phyloP scores from a whole-genome alignment of 1,140 invertebrate genomes.

The Trypoxylus dichotomus region DNA sequence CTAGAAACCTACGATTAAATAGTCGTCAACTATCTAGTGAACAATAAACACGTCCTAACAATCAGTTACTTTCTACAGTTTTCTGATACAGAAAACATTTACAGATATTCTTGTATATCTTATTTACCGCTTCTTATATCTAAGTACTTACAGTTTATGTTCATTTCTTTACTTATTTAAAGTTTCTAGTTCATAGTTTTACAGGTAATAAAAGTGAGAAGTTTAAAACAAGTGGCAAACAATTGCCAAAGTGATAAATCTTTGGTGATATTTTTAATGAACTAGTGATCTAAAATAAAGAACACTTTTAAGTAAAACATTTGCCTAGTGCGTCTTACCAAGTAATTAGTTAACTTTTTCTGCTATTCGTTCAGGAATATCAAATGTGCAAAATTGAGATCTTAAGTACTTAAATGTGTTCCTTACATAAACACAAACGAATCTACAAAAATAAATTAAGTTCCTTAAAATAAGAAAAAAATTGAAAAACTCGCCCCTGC shows the following conservation, averaged over 20 bases:
- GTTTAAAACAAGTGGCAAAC: slow-evolving; percentile 21
- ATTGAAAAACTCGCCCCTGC: neutral
- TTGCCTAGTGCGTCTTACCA: neutral
- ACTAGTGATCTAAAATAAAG: slow-evolving; percentile 1
- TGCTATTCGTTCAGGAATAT: neutral
- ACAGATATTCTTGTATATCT: neutral
- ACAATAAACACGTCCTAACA: neutral
- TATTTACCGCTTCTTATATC: slow-evolving; percentile 9
- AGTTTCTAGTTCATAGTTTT: slow-evolving; percentile 5
- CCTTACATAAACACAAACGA: neutral
- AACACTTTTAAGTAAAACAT: slow-evolving; percentile 1
- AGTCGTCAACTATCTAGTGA: neutral
- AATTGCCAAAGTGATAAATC: slow-evolving; percentile 4
- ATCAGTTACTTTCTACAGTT: neutral
- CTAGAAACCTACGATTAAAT: neutral
- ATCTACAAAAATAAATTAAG: slow-evolving; percentile 1
- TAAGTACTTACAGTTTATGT: slow-evolving; percentile 6
- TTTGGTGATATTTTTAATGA: slow-evolving; percentile 19
- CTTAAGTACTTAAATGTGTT: neutral
- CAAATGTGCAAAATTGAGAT: neutral
- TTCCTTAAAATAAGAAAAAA: neutral
- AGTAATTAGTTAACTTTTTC: neutral
- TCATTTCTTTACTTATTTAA: neutral
- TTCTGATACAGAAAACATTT: slow-evolving; percentile 22
- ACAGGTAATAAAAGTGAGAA: neutral